Evolutionary conservation across 2,113 vertebrate species (phyloP), one percentile per base, ranked within the genome.

Genomic region (Pituophis catenifer): DNA sequence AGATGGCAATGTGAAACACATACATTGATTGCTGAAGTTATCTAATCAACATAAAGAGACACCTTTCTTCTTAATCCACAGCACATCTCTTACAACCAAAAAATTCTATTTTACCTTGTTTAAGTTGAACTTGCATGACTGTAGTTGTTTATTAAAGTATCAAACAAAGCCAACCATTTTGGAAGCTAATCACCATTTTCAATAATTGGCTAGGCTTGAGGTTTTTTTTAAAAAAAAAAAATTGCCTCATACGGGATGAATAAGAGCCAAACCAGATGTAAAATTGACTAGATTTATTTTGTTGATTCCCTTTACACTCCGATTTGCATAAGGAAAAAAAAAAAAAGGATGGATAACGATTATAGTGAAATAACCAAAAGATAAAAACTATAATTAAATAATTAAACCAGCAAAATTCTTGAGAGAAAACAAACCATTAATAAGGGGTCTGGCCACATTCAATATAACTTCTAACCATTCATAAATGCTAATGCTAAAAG

Each of bases 11-110:
- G 89, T 94, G 81, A 91, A 95, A 88, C 53, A 95, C 93, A 90
- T 91, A 92, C 88, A 93, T 95, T 96, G 93, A 94, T 94, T 92
- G 91, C 93, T 97, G 94, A 89, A 93, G 90, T 24, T 87, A 62
- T n/a, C 57, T 88, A 92, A 88, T 92, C 57, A 91, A 91, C 57
- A 8, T 93, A 92, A 0, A 81, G 75, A 44, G 33, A 81, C 24
- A 86, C 90, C n/a, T 65, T 95, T 92, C 59, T 92, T 88, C 3
- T 52, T 90, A 94, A 89, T 24, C 55, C 38, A 92, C 93, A 95
- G 95, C 5, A 8, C 33, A 62, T 94, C 91, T 95, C 81, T 95
- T 81, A 9, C 33, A 81, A 44, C 75, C 50, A 58, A 96, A 85
- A 59, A 92, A 86, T 90, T 92, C 89, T 89, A 54, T 95, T 93